These are phyloP conservation scores for Onychostoma macrolepis DNA, from an alignment of 2,113 vertebrate genomes.

Conservation along the genomic window DNA sequence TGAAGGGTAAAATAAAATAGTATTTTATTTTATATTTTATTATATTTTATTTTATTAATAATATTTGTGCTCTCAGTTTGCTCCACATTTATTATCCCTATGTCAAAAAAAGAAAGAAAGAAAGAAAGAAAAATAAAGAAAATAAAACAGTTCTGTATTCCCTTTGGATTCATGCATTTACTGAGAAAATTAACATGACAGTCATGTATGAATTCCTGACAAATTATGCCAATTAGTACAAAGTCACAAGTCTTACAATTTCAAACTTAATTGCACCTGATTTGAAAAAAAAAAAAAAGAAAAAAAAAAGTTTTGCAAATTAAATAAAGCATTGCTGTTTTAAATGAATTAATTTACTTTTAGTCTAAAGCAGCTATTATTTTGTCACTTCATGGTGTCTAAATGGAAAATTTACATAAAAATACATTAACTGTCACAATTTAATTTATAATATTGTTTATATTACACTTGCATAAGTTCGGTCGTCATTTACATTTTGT, in stretches of 20 bases:
- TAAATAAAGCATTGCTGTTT: not conserved
- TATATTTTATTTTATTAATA: too few species aligned
- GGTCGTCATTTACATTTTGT: too few species aligned
- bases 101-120: not conserved
- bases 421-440: not conserved
- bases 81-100: not conserved
- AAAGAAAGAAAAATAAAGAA: too few species aligned
- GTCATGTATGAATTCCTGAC: not conserved
- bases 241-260: not conserved
- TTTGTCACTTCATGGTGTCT: not conserved
- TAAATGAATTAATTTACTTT: not conserved
- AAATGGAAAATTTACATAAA: not conserved
- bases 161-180: not conserved
- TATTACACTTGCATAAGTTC: not conserved
- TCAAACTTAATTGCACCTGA: not conserved
- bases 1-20: too few species aligned
- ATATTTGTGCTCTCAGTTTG: not conserved
- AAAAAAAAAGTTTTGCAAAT: not conserved
- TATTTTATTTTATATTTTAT: too few species aligned
- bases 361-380: not conserved
- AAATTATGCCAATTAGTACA: not conserved
- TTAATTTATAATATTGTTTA: not conserved
- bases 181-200: not conserved
- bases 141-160: not conserved
- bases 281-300: not conserved